Evolutionary conservation across 1,140 invertebrate genomes (phyloP), one percentile per base, ranked within the genome.

Genomic region (Charaxes varanes): DNA sequence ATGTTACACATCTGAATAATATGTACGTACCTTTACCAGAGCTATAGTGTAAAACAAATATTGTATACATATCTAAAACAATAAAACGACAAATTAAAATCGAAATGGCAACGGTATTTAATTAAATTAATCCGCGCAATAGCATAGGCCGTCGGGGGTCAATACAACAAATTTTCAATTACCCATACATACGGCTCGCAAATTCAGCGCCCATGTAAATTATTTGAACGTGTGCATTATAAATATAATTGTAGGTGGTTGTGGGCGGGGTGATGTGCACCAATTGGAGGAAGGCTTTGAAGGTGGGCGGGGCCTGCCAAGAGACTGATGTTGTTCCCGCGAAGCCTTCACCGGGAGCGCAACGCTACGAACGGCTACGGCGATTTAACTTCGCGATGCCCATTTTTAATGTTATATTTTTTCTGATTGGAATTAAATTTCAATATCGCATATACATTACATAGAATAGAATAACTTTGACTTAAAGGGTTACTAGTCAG

Each of bases 111-210:
- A 41, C 42, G 18, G 44, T 37, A 46, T 50, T 49, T 56, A 69
- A 69, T 69, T 63, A 62, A 76, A 68, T 59, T 74, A 74, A 79
- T 79, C 58, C 53, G 53, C 59, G 57, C 64, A n/a, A n/a, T n/a
- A n/a, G n/a, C 43, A 54, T 67, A 67, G 67, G 69, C 69, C 58
- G 56, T 68, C 49, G 40, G 52, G 67, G 70, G 67, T 74, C 76
- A 78, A 80, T 80, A 80, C 71, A 77, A 78, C 78, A 82, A 82
- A 80, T 82, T 82, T 82, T 82, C 78, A 82, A 80, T 82, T 82
- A 78, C 73, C 71, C 71, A 57, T 57, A n/a, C n/a, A n/a, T n/a
- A 64, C 67, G 56, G 70, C 59, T 78, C 62, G 71, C 78, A 80
- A 82, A 80, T 82, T 82, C 76, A 77, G 69, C 78, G 74, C 50